Percentiles rank a stretch among this genome's conserved stretches.
These are phyloP conservation scores for Hippocampus barbouri DNA, from an alignment of 2,113 vertebrate genomes.

Conservation along the genomic window DNA sequence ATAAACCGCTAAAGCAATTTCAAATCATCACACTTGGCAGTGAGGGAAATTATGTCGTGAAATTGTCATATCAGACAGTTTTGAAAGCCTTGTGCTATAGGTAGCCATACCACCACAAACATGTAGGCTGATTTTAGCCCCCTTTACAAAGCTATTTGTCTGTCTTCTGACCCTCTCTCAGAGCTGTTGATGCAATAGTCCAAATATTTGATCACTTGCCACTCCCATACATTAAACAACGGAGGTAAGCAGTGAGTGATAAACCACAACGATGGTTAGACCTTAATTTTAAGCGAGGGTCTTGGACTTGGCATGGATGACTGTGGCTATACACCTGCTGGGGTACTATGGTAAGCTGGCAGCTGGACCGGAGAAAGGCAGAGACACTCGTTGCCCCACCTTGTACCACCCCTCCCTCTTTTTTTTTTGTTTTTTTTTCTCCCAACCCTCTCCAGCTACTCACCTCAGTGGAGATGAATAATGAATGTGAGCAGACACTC, in stretches of 20 bases:
- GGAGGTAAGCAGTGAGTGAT: conserved; percentile 6
- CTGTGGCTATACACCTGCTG: conserved; percentile 23
- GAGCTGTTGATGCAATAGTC: too few relatives aligned
- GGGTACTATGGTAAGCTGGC: conserved; percentile 49
- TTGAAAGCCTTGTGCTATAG: too few relatives aligned
- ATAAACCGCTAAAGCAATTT: not conserved
- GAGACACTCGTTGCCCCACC: conserved; percentile 34
- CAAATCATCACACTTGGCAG: not conserved
- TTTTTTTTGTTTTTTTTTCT: conserved; percentile 28
- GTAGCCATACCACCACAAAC: too few relatives aligned
- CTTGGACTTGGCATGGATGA: conserved; percentile 23
- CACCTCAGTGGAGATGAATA: conserved; percentile 73
- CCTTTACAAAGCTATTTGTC: too few relatives aligned
- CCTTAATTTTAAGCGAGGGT: conserved; percentile 30
- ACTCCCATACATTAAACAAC: conserved; percentile 18
- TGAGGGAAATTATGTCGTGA: not conserved
- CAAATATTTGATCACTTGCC: conserved; percentile 8
- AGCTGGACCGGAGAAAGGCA: conserved; percentile 43
- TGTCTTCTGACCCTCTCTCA: too few relatives aligned
- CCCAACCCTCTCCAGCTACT: conserved; percentile 57
- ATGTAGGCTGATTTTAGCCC: too few relatives aligned
- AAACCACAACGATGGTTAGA: conserved; percentile 26
- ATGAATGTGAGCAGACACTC: conserved; percentile 71
- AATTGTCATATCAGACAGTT: not conserved
- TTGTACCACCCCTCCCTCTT: conserved; percentile 31